phyloP scores from a whole-genome alignment of 2,888 invertebrate genomes.

The Scaptomyza flava region DNA sequence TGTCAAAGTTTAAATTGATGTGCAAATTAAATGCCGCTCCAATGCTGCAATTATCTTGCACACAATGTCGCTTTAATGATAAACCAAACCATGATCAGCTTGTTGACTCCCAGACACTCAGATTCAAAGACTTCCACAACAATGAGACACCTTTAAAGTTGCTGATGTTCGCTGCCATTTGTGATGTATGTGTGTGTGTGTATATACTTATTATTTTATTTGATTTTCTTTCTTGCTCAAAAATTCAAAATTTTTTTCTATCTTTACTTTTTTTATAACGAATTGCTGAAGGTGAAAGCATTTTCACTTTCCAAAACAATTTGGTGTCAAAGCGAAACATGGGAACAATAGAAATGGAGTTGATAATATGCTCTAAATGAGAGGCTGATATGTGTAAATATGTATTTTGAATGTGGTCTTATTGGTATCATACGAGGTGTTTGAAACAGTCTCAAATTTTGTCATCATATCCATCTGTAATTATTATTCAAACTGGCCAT shows the following conservation, averaged over 20 bases:
- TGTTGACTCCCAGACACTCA: conserved; percentile 25
- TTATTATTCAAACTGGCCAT: conserved; percentile 22
- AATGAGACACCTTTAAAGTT: conserved; percentile 41
- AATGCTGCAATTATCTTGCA: conserved; percentile 38
- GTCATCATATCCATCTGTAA: conserved; percentile 20
- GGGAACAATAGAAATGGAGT: conserved; percentile 63
- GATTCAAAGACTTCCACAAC: conserved; percentile 25
- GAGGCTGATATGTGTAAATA: conserved; percentile 6
- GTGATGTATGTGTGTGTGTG: conserved; percentile 17
- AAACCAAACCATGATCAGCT: conserved; percentile 20
- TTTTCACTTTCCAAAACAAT: conserved; percentile 81
- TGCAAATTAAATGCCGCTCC: conserved; percentile 29
- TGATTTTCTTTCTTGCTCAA: conserved; percentile 50
- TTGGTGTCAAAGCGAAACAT: conserved; percentile 70
- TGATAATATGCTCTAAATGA: conserved; percentile 44
- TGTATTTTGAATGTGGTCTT: neutral
- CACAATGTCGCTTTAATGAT: conserved; percentile 14
- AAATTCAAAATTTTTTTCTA: conserved; percentile 31
- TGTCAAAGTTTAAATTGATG: conserved; percentile 70
- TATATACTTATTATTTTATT: conserved; percentile 50
- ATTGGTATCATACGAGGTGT: conserved; percentile 1
- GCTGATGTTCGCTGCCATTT: conserved; percentile 31
- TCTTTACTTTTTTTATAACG: conserved; percentile 52
- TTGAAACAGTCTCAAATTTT: neutral
- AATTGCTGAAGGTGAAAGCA: conserved; percentile 81